A percentile compares a stretch with the other conserved stretches of the same genome.
phyloP scores from a whole-genome alignment of 2,113 vertebrate species.

The Ancistrus triradiatus region DNA sequence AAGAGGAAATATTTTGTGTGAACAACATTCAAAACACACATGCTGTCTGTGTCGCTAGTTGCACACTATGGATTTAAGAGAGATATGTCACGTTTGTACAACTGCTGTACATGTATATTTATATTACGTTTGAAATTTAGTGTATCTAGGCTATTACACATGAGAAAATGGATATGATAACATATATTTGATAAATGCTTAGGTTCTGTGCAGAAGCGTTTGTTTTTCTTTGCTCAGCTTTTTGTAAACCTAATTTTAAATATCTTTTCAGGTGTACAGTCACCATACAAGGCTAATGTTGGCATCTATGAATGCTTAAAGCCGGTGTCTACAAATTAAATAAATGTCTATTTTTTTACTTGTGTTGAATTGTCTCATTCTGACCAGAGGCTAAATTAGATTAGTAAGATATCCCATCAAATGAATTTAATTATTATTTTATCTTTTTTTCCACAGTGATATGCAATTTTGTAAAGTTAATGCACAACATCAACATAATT shows the following conservation, averaged over 20 bases:
- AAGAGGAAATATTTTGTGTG: no score
- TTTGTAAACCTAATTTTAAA: slow-evolving; percentile 35
- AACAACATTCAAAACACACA: no score
- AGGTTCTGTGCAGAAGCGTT: slow-evolving; percentile 45
- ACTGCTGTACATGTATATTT: slow-evolving; percentile 37
- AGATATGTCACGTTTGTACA: no score
- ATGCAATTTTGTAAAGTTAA: not conserved
- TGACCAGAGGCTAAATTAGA: slow-evolving; percentile 34
- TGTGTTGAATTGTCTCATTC: slow-evolving; percentile 40
- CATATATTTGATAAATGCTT: slow-evolving; percentile 38
- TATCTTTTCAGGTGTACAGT: slow-evolving; percentile 52
- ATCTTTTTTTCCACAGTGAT: not conserved
- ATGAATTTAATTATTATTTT: no score
- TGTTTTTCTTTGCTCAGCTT: slow-evolving; percentile 21
- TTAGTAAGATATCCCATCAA: no score
- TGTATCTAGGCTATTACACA: slow-evolving; percentile 16
- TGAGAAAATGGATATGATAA: slow-evolving; percentile 38
- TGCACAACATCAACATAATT: no score
- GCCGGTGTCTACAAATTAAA: slow-evolving; percentile 52
- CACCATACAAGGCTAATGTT: slow-evolving; percentile 62
- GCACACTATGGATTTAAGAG: no score
- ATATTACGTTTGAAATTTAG: slow-evolving; percentile 28
- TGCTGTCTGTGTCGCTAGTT: no score
- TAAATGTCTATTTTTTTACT: slow-evolving; percentile 63
- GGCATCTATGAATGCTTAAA: slow-evolving; percentile 56